Conservation (phyloP, 2,113 vertebrate genomes). For the Hippocampus comes region DNA sequence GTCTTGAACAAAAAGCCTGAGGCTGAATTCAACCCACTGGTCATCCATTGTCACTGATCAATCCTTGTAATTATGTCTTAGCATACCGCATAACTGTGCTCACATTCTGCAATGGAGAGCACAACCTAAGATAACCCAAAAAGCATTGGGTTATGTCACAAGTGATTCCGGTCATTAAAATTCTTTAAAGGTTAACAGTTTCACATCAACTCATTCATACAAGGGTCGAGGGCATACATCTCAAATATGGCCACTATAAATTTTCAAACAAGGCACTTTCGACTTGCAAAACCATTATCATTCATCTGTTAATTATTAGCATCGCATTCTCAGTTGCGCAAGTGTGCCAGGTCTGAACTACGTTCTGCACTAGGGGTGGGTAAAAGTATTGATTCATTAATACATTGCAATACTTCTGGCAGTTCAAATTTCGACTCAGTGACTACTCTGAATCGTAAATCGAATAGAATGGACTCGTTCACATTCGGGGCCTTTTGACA, state of each 20-base stretch:
- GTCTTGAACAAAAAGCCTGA: constrained; percentile 33
- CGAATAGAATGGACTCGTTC: too few relatives aligned
- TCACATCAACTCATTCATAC: constrained; percentile 9
- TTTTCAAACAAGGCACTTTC: background rate
- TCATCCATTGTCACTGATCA: constrained; percentile 36
- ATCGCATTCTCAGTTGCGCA: background rate
- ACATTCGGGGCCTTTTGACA: too few relatives aligned
- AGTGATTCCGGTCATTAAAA: constrained; percentile 34
- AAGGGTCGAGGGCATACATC: background rate
- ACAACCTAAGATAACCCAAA: constrained; percentile 11
- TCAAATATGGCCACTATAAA: background rate
- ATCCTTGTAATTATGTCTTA: constrained; percentile 53
- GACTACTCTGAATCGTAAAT: too few relatives aligned
- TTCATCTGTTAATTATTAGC: background rate
- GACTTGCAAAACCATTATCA: background rate
- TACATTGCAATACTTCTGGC: too few relatives aligned
- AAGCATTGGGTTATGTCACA: constrained; percentile 22
- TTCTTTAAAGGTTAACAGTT: constrained; percentile 33
- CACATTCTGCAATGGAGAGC: constrained; percentile 38
- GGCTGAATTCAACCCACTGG: constrained; percentile 35
- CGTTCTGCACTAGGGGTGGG: background rate
- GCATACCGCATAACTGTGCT: constrained; percentile 23
- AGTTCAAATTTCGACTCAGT: too few relatives aligned
- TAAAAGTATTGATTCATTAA: too few relatives aligned
- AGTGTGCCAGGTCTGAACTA: background rate